Evolutionary conservation across 2,888 invertebrate species (phyloP), one percentile per base, ranked within the genome.

Genomic region (Monoplex corrugatus): DNA sequence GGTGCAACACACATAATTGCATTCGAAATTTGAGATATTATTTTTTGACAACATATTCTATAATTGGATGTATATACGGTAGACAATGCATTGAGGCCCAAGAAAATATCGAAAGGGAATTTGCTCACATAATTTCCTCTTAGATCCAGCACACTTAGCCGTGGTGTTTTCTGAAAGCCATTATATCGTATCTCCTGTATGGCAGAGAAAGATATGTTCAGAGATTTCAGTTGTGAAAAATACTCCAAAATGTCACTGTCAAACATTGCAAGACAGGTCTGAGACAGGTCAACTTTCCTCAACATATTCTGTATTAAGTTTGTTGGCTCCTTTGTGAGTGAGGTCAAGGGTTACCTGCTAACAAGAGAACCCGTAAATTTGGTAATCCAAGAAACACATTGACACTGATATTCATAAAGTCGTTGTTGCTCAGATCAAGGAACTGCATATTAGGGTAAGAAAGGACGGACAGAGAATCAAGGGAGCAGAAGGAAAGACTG

Each of bases 341-440:
- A 72, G 3, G 32, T 43, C 44, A 86, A 10, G 32, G 86, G 28
- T 86, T 86, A 19, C 38, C n/a, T 16, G 86, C 40, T 13, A 86
- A 40, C 2, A 40, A 0, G 5, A 86, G 32, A 44, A 44, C 35
- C 5, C n/a, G 40, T 19, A 86, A 32, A 35, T 86, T 68, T 43
- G 50, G n/a, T 3, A 43, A 10, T 35, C 16, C 2, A 23, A 68
- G 5, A 23, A 86, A 86, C 23, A 10, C 28, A 32, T 44, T 38
- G 16, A 86, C 28, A 38, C 38, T 32, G 0, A 72, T 10, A 38
- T 13, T 38, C 1, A 13, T 32, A 16, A 86, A 10, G 44, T 72
- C 32, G 43, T 86, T 86, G 19, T 44, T 38, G 1, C 44, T 86
- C 32, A 86, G 72, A 44, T 86, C 68, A 10, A 86, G 2, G 23